Evolutionary conservation across 2,113 vertebrate species (phyloP), one percentile per base, ranked within the genome.

Genomic region (Rhipidura dahli): DNA sequence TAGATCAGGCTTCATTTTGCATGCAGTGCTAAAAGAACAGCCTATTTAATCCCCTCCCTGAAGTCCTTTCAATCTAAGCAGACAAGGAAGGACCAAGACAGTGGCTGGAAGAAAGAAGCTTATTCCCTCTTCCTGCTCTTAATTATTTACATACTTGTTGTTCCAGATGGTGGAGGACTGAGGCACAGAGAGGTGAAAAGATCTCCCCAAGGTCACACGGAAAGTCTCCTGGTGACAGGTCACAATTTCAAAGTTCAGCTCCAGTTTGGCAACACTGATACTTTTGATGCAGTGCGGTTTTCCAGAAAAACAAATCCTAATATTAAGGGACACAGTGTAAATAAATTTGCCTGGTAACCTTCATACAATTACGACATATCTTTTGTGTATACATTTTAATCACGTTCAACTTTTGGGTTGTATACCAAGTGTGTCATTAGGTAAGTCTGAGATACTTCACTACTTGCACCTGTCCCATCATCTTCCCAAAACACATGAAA

Each of bases 251-350:
- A 94, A 90, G 94, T 90, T 88, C 94, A 83, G 3, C 47, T 94
- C 39, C 49, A 44, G 33, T 90, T 86, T 73, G 75, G 42, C 90
- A 88, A 51, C 3, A 4, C 10, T 47, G 44, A 68, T 31, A 60
- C 91, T 95, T 96, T 83, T 83, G 63, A 85, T 77, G 54, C 50
- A 88, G 59, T 1, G 0, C 39, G 16, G 31, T 73, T 95, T 87
- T 92, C 33, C 22, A 31, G 87, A 90, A 96, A 96, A 97, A 91
- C 87, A 96, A 94, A 45, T 45, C 35, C 28, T 53, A n/a, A 13
- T 16, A 28, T 87, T 91, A 87, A 85, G 42, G 84, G 66, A 14
- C 89, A 91, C 35, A 37, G 54, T 51, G 85, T 88, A 95, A 96
- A 94, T 86, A 94, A 92, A 86, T 94, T 86, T 90, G 42, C 31